Percentiles rank a stretch among this genome's conserved stretches.
phyloP scores from a whole-genome alignment of 2,888 invertebrate species.

The Ecdyonurus torrentis region DNA sequence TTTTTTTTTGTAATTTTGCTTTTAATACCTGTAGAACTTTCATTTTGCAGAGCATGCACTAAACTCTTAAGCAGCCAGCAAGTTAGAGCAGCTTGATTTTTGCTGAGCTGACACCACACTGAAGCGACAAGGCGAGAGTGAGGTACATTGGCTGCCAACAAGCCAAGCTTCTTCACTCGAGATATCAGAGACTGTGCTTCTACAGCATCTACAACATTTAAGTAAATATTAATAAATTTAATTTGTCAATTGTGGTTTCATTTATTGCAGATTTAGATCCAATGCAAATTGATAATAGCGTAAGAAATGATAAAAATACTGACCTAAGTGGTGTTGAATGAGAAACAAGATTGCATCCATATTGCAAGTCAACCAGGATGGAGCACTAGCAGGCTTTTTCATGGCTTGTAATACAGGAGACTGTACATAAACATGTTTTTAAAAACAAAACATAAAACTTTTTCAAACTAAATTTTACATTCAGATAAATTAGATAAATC shows the following conservation, averaged over 20 bases:
- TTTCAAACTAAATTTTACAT: too few relatives aligned
- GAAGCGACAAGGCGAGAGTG: neutral
- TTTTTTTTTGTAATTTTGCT: too few relatives aligned
- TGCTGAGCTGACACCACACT: neutral
- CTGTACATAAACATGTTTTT: too few relatives aligned
- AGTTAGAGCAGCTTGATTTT: neutral
- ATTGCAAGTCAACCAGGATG: neutral
- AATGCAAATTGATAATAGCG: too few relatives aligned
- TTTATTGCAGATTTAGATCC: too few relatives aligned
- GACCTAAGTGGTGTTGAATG: neutral
- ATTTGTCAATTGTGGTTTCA: too few relatives aligned
- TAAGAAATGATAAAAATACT: too few relatives aligned
- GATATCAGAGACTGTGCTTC: neutral
- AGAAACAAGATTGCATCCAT: neutral
- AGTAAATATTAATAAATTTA: neutral
- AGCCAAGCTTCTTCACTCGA: neutral
- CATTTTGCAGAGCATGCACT: neutral
- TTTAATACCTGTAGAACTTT: too few relatives aligned
- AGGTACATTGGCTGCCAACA: neutral
- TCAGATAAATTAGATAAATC: too few relatives aligned
- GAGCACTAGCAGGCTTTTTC: neutral
- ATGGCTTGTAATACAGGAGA: neutral
- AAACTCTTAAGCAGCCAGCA: neutral
- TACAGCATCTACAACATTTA: neutral
- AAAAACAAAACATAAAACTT: too few relatives aligned